These are phyloP conservation scores for human DNA, from an alignment of 2,113 vertebrate species.

Conservation along the genomic window GRCh38 chr12:8701001-8701500, in stretches of 20 bases:
- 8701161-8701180: slow-evolving; percentile 9
- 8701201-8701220: slow-evolving; percentile 46
- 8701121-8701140: background rate
- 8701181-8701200: slow-evolving; percentile 9
- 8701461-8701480: slow-evolving; percentile 53
- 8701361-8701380: slow-evolving; percentile 31
- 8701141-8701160: slow-evolving; percentile 26
- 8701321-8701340: background rate
- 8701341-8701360: slow-evolving; percentile 26
- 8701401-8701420: slow-evolving; percentile 61
- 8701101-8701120: background rate
- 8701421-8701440: background rate
- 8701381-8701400: slow-evolving; percentile 23
- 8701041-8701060: no score
- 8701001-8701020: no score
- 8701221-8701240: slow-evolving; percentile 12
- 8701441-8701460: slow-evolving; percentile 18
- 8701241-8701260: slow-evolving; percentile 52
- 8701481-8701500: background rate
- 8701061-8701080: no score
- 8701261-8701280: slow-evolving; percentile 20
- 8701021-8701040: no score
- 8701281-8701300: slow-evolving; percentile 5
- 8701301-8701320: slow-evolving; percentile 32
- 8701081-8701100: background rate